Evolutionary conservation across 2,797 vertebrate species (phyloP), one percentile per base, ranked within the genome.

Genomic region (Spheniscus humboldti): DNA sequence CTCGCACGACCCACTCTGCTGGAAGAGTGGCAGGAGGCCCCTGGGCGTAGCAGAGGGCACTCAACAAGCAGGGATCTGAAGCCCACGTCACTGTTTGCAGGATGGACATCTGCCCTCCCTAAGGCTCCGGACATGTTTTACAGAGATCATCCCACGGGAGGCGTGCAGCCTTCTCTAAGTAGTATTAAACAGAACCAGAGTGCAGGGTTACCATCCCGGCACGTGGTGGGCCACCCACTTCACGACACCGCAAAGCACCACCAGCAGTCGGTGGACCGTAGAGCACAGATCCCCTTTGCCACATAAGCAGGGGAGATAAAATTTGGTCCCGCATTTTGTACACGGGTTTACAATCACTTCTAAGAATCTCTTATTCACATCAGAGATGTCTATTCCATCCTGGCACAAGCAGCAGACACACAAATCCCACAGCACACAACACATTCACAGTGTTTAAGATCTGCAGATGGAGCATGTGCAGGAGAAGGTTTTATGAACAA

Each of bases 391-490:
- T 55, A 92, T 90, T 92, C 60, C 67, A 67, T 60, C 37, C 91
- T 93, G 86, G 91, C 87, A 69, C 79, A 56, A 82, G 69, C 48
- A 90, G 84, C 93, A 96, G 91, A 95, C 79, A 78, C 76, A 87
- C 50, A 91, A 94, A 96, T 87, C 88, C 88, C 74, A 87, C 81
- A 81, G 86, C 82, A 87, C 83, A 92, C 81, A 83, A 94, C 81
- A 81, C 79, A 69, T 90, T 87, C 86, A 69, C 91, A 84, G 79
- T 50, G 72, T 95, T 92, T 83, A 71, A 89, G 90, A 90, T 84
- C 18, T 86, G 72, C 93, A 96, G 95, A 85, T 95, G 86, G 94
- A 95, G 86, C 92, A 93, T 76, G 94, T 88, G 94, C 79, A 88
- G 68, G 72, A 86, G 59, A 75, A 90, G 88, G 82, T 76, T 92